Base-by-base conservation (phyloP, 2,113 vertebrate species). In the Lagopus muta region DNA sequence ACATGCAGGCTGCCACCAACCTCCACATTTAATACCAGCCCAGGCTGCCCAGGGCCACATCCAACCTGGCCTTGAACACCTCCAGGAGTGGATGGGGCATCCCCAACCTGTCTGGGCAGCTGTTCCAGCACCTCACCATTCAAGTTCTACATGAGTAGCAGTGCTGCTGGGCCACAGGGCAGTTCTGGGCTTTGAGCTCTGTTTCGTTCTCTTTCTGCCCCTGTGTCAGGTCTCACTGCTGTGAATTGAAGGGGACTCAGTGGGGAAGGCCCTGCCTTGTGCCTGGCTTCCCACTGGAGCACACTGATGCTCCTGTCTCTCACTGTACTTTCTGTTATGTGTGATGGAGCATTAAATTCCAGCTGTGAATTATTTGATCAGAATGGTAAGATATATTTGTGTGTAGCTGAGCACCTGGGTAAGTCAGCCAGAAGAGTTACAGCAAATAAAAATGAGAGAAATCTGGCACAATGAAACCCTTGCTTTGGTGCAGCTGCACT, bases 351-450 rank as follows among this genome's bases (percentile, higher is more conserved):
- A 25, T 15, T 82, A 24, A 75, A 72, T 69, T 69, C 43, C 74
- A 40, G 1, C 72, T n/a, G 10, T 8, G 71, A 87, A 21, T 65
- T 60, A 7, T 77, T 90, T 89, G 89, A 95, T 61, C 85, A 45
- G 67, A 69, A 62, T 70, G 80, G 55, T 79, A 74, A 84, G 82
- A 43, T 27, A 60, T 64, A 54, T 28, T 27, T 25, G 27, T 28
- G 60, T 13, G 1, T 22, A 40, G 74, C 4, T 64, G 89, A 90
- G 70, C 83, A 94, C 91, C 73, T 82, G 84, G 28, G 57, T 91
- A 25, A 76, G 79, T 84, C 88, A 93, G 79, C 38, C 80, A 90
- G 81, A 82, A 83, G 85, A 80, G 24, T 54, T 88, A 48, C 69
- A 90, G 82, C 72, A 64, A 62, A 50, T 69, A 73, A 32, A 48